Evolutionary conservation across 1,140 invertebrate species (phyloP), one percentile per base, ranked within the genome.

Genomic region (Listronotus oregonensis): DNA sequence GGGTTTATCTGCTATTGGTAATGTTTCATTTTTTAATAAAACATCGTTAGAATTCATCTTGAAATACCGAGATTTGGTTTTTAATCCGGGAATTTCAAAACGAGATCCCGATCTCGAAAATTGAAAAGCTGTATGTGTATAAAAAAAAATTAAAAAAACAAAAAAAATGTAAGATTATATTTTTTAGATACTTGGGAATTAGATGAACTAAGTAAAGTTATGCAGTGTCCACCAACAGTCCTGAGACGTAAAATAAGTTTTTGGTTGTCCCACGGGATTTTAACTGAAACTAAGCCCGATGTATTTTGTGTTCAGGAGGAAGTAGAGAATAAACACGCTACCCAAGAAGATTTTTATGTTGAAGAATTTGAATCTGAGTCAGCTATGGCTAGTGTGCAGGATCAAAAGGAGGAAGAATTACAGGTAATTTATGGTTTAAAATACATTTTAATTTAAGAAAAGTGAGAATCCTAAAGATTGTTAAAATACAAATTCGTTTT

Each of bases 301-400:
- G 82, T 86, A 6, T 97, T 90, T 79, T 78, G 87, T 9, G 80
- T 97, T 27, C 84, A 93, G 15, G 94, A 97, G 78, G 90, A 92
- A 63, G 81, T 80, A 68, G 76, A 82, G 15, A 79, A 83, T 8
- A 85, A 82, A 55, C 75, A 75, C 74, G 52, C 79, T 78, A 21
- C 75, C 75, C 57, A 82, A 64, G 64, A 79, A 47, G 89, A 91
- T 56, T 85, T 91, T 77, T 86, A 91, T 14, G 87, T 90, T 63
- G 92, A 96, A 68, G 95, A 98, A 74, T 94, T 95, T 72, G 94
- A 98, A 79, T 82, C 87, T 6, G 95, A 97, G 79, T 95, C 93
- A 78, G 93, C 90, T 0, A 96, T 97, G 88, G 92, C 94, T 7
- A 94, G 94, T 15, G 90, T 93, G 9, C 90, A 94, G 78, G 93